Evolutionary conservation across 1,140 invertebrate genomes (phyloP), one percentile per base, ranked within the genome.

Genomic region (Drosophila bifasciata): DNA sequence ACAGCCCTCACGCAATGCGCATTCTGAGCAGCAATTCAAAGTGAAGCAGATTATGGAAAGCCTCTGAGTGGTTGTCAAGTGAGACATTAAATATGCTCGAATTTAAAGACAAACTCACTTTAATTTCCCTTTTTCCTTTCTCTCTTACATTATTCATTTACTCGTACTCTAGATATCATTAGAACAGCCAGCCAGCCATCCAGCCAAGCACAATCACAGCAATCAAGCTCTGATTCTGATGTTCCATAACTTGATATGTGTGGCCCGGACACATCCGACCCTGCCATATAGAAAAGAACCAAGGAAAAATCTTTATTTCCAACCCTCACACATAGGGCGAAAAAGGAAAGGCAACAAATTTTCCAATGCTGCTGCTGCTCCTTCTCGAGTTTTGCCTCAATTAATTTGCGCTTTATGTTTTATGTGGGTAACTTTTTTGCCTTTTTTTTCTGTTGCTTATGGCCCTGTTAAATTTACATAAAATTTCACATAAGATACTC

Each of bases 391-490:
- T 25, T 71, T 80, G 83, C 81, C 81, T 77, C 83, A 86, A 86
- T 88, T 88, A 86, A 88, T 86, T 88, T 88, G 74, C 64, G 83
- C 77, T 88, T 86, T 86, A 81, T 86, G 83, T 86, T 88, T 81
- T 77, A 62, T 81, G 67, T 64, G 77, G 64, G 55, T 41, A 67
- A 80, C 60, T 81, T 81, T 75, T 63, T 75, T 69, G 50, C 58
- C 67, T 63, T 76, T 59, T 23, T 17, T 15, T 41, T 17, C 5
- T 40, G 23, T 13, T 66, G 62, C 68, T 70, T 74, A 56, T 66
- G 70, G 60, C 58, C 73, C 72, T 71, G 69, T 86, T 88, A 75
- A 86, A 88, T 88, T 86, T 86, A 80, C 83, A 86, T 85, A 77
- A 66, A 70, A 63, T 58, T 64, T n/a, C 41, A 17, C 40, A 60